Percentiles rank a stretch among this genome's conserved stretches.
These are phyloP conservation scores for Rhyacophila evoluta DNA, from an alignment of 2,888 invertebrate genomes.

Conservation along the genomic window DNA sequence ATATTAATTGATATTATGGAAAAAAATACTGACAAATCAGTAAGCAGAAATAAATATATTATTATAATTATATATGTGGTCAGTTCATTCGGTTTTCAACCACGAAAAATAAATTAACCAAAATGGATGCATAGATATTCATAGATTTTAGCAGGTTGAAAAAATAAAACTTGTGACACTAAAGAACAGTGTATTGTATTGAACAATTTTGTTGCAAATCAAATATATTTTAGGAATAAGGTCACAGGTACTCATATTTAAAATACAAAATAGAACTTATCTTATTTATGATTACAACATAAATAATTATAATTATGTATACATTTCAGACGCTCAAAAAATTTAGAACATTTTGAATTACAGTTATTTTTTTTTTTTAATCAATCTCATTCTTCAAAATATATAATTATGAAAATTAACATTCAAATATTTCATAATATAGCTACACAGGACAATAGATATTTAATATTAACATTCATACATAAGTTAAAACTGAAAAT, in stretches of 20 bases:
- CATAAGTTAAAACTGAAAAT: neutral
- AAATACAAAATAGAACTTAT: constrained; percentile 8
- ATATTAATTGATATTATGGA: constrained; percentile 8
- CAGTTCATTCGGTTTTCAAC: constrained; percentile 22
- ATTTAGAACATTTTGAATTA: no score
- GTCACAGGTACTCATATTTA: constrained; percentile 16
- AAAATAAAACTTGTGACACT: neutral
- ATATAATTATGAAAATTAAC: neutral
- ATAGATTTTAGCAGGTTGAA: neutral
- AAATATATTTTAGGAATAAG: constrained; percentile 1
- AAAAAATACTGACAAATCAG: neutral
- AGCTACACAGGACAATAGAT: neutral
- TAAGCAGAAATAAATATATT: neutral
- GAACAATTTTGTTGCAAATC: neutral
- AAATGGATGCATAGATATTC: neutral
- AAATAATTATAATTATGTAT: constrained; percentile 1
- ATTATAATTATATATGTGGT: neutral
- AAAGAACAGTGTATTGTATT: neutral
- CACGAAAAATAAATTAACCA: neutral
- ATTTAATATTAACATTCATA: neutral
- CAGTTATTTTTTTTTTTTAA: no score
- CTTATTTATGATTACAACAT: neutral
- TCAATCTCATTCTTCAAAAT: neutral
- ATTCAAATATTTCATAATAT: neutral
- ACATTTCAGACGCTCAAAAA: neutral